phyloP scores from a whole-genome alignment of 2,888 invertebrate species.

The Diadromus collaris region DNA sequence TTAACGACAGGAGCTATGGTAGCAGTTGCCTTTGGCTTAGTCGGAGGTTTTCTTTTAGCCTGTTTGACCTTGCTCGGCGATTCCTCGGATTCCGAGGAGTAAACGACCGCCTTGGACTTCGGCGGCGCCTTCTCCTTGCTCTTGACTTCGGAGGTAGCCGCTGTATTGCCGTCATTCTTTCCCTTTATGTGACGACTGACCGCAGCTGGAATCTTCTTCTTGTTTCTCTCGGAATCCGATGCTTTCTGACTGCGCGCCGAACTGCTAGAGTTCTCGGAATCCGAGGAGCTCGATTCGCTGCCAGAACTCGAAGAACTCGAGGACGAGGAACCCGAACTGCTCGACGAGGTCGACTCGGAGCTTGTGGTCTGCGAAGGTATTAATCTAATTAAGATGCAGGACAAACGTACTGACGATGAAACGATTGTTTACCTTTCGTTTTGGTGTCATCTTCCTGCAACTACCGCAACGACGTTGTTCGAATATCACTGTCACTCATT shows the following conservation, averaged over 20 bases:
- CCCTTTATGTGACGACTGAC: constrained; percentile 72
- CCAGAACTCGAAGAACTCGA: constrained; percentile 78
- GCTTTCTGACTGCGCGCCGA: constrained; percentile 76
- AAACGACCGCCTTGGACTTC: constrained; percentile 73
- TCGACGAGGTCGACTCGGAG: constrained; percentile 78
- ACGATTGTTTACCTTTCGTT: constrained; percentile 73
- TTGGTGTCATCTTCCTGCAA: constrained; percentile 75
- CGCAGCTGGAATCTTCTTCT: constrained; percentile 71
- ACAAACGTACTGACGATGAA: not conserved
- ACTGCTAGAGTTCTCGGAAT: constrained; percentile 78
- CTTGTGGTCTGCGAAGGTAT: constrained; percentile 74
- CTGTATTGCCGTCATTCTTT: constrained; percentile 70
- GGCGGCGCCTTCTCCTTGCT: constrained; percentile 72
- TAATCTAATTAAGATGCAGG: not conserved
- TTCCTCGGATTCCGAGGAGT: constrained; percentile 78
- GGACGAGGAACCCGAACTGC: constrained; percentile 77
- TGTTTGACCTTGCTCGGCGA: constrained; percentile 75
- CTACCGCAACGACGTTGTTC: constrained; percentile 53
- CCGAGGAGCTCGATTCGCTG: constrained; percentile 78
- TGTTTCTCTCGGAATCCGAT: constrained; percentile 75
- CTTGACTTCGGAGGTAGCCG: constrained; percentile 70
- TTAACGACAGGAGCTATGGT: constrained; percentile 83
- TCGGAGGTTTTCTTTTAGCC: constrained; percentile 81
- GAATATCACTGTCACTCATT: constrained; percentile 53
- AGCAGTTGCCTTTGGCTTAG: constrained; percentile 85